Conservation (phyloP, 1,140 invertebrate species). For the Adelges cooleyi region DNA sequence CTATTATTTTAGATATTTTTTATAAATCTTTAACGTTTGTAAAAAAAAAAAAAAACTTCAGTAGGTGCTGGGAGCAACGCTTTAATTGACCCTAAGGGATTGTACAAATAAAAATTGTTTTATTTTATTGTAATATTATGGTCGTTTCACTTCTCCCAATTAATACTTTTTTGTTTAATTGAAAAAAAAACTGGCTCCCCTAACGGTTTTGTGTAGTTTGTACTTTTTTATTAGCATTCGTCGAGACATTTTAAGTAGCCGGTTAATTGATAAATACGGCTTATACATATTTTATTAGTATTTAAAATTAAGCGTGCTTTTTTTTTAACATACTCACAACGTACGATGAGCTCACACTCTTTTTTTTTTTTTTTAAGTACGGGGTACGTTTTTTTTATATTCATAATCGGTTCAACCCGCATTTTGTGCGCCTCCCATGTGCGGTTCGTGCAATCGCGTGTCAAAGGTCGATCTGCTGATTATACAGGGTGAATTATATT, state of each 20-base stretch:
- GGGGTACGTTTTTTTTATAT: background rate
- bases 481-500: background rate
- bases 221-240: constrained; percentile 19
- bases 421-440: background rate
- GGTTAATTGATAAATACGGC: constrained; percentile 8
- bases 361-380: background rate
- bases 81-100: too few species aligned
- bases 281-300: constrained; percentile 1
- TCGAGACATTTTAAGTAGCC: background rate
- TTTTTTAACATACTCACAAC: too few species aligned
- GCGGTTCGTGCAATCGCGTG: constrained; percentile 4
- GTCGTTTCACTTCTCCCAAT: background rate
- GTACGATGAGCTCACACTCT: constrained; percentile 6
- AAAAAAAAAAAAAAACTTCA: too few species aligned
- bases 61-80: too few species aligned
- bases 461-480: constrained; percentile 25
- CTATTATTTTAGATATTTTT: too few species aligned
- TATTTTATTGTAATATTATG: background rate
- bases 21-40: too few species aligned
- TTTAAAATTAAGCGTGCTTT: constrained; percentile 13
- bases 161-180: too few species aligned
- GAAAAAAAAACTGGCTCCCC: background rate
- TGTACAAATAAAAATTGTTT: too few species aligned
- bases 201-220: constrained; percentile 1
- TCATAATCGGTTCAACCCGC: constrained; percentile 18